phyloP scores from a whole-genome alignment of 2,888 invertebrate species.

The Caradrina kadenii region DNA sequence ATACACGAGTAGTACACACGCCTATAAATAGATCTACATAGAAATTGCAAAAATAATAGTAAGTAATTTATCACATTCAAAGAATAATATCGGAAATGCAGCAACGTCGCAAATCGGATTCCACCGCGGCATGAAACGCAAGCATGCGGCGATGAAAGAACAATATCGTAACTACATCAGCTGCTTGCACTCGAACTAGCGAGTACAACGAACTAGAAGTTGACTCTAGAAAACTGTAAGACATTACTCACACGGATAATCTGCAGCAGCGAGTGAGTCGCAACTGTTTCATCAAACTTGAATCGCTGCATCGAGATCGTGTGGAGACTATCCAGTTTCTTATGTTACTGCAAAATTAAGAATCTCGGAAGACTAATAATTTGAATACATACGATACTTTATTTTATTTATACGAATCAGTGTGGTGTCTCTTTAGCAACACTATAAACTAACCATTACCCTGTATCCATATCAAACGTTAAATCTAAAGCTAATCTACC shows the following conservation, averaged over 20 bases:
- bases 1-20: no score
- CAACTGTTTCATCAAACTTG: constrained; percentile 23
- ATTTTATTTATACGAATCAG: not conserved
- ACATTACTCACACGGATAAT: constrained; percentile 20
- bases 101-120: constrained; percentile 15
- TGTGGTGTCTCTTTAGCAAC: not conserved
- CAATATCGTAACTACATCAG: constrained; percentile 33
- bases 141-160: constrained; percentile 42
- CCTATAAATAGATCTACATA: no score
- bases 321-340: not conserved
- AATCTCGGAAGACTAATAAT: not conserved
- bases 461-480: not conserved
- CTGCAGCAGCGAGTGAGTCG: constrained; percentile 6
- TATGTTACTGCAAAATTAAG: not conserved
- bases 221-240: constrained; percentile 28
- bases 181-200: constrained; percentile 7
- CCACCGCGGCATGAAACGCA: constrained; percentile 25
- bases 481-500: not conserved
- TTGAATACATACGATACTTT: not conserved
- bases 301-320: not conserved
- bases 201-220: constrained; percentile 3
- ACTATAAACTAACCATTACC: not conserved
- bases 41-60: not conserved
- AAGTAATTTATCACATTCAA: not conserved
- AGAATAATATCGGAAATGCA: not conserved